Percentiles rank a stretch among this genome's conserved stretches.
Conservation (phyloP, 1,140 invertebrate genomes). For the Drosophila persimilis region DNA sequence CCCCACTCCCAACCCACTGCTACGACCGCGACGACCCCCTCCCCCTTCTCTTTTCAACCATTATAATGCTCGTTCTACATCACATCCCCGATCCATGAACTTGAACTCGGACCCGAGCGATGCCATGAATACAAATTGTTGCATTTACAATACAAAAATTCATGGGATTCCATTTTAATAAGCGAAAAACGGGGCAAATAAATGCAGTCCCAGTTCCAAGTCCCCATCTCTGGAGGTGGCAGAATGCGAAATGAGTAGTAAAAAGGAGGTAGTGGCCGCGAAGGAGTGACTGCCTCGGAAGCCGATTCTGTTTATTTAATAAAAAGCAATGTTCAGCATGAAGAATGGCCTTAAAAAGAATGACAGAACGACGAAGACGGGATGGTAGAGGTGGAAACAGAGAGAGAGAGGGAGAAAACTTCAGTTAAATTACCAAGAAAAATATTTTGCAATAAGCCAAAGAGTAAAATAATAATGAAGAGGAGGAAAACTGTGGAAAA, state of each 20-base stretch:
- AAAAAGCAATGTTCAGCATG: slow-evolving; percentile 55
- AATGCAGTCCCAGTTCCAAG: slow-evolving; percentile 43
- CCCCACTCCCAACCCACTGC: no score
- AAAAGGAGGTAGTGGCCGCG: no score
- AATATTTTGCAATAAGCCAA: slow-evolving; percentile 63
- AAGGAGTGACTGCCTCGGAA: no score
- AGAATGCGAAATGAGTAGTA: neutral
- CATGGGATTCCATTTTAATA: slow-evolving; percentile 75
- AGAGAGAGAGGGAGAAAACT: neutral
- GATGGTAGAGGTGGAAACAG: neutral
- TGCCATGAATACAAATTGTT: slow-evolving; percentile 79
- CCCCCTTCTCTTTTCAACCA: no score
- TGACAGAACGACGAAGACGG: neutral
- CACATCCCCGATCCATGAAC: slow-evolving; percentile 36
- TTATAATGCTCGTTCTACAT: slow-evolving; percentile 56
- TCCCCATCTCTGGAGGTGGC: neutral
- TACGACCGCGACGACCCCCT: no score
- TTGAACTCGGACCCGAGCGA: slow-evolving; percentile 47
- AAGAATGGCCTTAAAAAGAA: slow-evolving; percentile 53
- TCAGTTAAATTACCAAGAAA: slow-evolving; percentile 63
- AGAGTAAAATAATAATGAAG: slow-evolving; percentile 12
- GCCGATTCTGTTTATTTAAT: slow-evolving; percentile 58
- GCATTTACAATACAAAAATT: slow-evolving; percentile 69
- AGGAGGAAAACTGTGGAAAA: slow-evolving; percentile 17
- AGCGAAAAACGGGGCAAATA: slow-evolving; percentile 33